Evolutionary conservation across 2,888 invertebrate species (phyloP), one percentile per base, ranked within the genome.

Genomic region (Hetaerina titia): DNA sequence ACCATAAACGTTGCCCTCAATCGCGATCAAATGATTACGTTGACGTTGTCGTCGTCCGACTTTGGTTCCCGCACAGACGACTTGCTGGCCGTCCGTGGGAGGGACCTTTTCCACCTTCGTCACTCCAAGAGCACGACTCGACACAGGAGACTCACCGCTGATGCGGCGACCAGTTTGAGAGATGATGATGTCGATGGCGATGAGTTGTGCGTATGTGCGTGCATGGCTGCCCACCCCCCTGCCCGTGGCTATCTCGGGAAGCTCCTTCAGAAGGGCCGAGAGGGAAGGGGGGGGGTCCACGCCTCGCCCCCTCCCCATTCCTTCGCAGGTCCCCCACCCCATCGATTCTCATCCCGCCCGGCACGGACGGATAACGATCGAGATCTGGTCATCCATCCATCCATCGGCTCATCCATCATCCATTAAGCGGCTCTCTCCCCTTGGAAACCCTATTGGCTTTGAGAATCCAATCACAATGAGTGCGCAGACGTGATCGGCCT

Each of bases 341-440:
- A 22, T n/a, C 6, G n/a, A 22, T n/a, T 31, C n/a, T 45, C 31
- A 31, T 31, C 31, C n/a, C 81, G 60, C 60, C 22, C 81, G 81
- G 31, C 31, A 81, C 81, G 81, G 31, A 81, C 31, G 81, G 81
- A 81, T 81, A 81, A 15, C 81, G 31, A 81, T 81, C 90, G 90
- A 31, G 57, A 89, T 15, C 13, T 45, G 60, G 45, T 31, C 58
- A 89, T 89, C 58, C n/a, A 89, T 45, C 45, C 58, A 45, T 9
- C 89, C 58, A 89, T 89, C 58, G 89, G 2, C 90, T 89, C 90
- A 89, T 60, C 90, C 90, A 89, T 60, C 58, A 60, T 89, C 90
- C 81, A 31, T 31, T 81, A 81, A 81, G 81, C 25, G 81, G 81
- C 22, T 31, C 81, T 4, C 81, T 81, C 81, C 25, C 81, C 81